Evolutionary conservation across 2,113 vertebrate species (phyloP), one percentile per base, ranked within the genome.

Genomic region (Chiloscyllium plagiosum): DNA sequence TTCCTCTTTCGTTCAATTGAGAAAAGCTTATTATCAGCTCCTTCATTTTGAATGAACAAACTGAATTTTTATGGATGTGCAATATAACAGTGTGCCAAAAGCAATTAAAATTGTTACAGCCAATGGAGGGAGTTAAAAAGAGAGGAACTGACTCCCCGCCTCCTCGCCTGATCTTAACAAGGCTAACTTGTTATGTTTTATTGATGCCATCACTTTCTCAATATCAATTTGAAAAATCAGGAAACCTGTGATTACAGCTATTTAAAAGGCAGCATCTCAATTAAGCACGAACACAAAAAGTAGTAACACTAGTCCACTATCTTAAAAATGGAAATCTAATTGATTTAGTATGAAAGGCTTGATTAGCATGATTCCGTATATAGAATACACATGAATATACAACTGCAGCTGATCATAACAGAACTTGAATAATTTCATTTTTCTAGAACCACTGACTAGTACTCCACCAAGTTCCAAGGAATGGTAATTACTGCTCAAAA

Each of bases 171-270:
- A 10, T 61, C 12, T 10, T 61, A 0, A 72, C 72, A 24, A 72
- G 42, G 72, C 24, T 26, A 95, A 42, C 17, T 95, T 76, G 15
- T 95, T 95, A 72, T 72, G 42, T 26, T 95, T 70, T 95, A 95
- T 76, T 33, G 89, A 70, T 95, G 94, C 72, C 37, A 94, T 70
- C 37, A 70, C 65, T 72, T 95, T 72, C 26, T 72, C 5, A 95
- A 95, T 24, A 50, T 50, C 13, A 95, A 95, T 95, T 33, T 61
- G 24, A 95, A 33, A 52, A 29, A 72, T 50, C 47, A 52, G 94
- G 89, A 19, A 37, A 13, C 94, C 13, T 95, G 68, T 52, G 42
- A 66, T 72, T 70, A 70, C 42, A n/a, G 94, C 24, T 72, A 29
- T 50, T 94, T 70, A 94, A 24, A 61, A 61, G 56, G 10, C 56